phyloP scores from a whole-genome alignment of 1,140 invertebrate genomes.

The Cardiocondyla obscurior region DNA sequence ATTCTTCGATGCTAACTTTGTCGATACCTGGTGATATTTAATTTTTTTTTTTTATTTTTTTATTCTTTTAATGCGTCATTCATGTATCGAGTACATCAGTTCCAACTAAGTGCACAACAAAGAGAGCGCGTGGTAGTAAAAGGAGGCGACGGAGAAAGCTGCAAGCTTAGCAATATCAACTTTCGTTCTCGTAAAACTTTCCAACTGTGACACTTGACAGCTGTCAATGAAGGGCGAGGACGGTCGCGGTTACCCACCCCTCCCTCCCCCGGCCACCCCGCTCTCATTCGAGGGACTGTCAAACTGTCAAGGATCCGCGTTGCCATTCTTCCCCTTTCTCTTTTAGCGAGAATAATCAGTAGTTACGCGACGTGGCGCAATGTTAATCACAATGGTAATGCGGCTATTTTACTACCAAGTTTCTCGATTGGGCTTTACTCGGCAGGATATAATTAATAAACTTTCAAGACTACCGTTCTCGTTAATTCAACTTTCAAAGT shows the following conservation, averaged over 20 bases:
- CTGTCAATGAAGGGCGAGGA: slow-evolving; percentile 73
- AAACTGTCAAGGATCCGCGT: slow-evolving; percentile 68
- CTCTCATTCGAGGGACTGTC: slow-evolving; percentile 63
- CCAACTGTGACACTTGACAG: slow-evolving; percentile 79
- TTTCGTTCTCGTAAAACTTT: slow-evolving; percentile 74
- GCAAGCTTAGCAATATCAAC: slow-evolving; percentile 76
- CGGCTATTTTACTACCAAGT: background rate
- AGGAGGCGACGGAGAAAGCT: slow-evolving; percentile 29
- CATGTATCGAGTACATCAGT: background rate
- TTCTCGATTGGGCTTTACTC: background rate
- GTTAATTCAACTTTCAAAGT: background rate
- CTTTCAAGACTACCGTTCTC: background rate
- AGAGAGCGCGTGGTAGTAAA: background rate
- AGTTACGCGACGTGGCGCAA: slow-evolving; percentile 10
- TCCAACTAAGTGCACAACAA: background rate
- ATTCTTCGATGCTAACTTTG: background rate
- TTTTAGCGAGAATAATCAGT: slow-evolving; percentile 18
- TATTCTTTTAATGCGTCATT: too few relatives aligned
- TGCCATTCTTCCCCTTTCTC: slow-evolving; percentile 58
- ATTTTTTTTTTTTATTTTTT: too few relatives aligned
- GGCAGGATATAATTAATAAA: slow-evolving; percentile 3
- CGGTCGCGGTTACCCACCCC: slow-evolving; percentile 65
- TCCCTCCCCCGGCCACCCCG: slow-evolving; percentile 46
- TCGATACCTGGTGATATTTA: too few relatives aligned
- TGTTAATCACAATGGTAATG: slow-evolving; percentile 26